Evolutionary conservation across 1,140 invertebrate genomes (phyloP), one percentile per base, ranked within the genome.

Genomic region (Aleiodes sp.): DNA sequence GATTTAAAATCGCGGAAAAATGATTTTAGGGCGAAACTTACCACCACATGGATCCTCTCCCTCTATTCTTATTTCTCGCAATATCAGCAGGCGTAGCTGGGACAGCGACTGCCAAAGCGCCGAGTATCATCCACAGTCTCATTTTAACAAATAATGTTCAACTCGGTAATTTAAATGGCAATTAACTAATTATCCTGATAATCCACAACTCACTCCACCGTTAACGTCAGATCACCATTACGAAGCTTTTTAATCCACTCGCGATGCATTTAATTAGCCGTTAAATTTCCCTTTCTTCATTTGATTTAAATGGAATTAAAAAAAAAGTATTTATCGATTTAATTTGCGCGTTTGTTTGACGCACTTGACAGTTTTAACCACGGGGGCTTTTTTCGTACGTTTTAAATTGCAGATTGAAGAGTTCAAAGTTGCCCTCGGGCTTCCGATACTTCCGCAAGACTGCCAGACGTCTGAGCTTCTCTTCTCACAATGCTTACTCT

Each of bases 11-110:
- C 2, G 9, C 19, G 26, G 10, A 10, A 24, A 7, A 57, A 60
- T 28, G 7, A 60, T 28, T 29, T n/a, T 26, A 41, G 14, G 6
- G 1, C 26, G 26, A 43, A 68, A 82, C 87, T 73, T 80, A 89
- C 87, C 88, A 88, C 88, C 88, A 89, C 87, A 88, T 88, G 56
- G 87, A 88, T 76, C 88, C 88, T 69, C 87, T 81, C 52, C 87
- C 87, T 10, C 86, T 79, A 70, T 87, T 88, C 72, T 88, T 88
- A 78, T 82, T 88, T 73, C 83, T 83, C 64, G 70, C 77, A 63
- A 83, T 79, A 31, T 85, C 83, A 26, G 81, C 78, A 24, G 79
- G 74, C n/a, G 78, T 70, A 12, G 73, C 71, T 37, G 82, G 75
- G 14, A 80, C 68, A 39, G 77, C 80, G 14, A 82, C 78, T 71